These are phyloP conservation scores for Hassar affinis DNA, from an alignment of 2,113 vertebrate species.

Conservation along the genomic window DNA sequence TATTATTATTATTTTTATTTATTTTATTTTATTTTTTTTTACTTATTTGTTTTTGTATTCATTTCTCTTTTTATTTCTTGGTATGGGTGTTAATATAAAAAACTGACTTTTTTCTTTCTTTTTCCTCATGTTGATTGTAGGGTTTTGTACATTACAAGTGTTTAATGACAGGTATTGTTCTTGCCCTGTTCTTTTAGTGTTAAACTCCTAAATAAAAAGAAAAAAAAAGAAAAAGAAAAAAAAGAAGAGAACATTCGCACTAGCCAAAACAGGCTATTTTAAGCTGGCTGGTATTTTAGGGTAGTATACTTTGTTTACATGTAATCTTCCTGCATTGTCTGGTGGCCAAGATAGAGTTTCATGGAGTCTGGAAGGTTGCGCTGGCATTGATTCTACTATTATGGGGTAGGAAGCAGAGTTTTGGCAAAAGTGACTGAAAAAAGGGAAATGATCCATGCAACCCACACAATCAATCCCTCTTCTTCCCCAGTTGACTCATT, in stretches of 20 bases:
- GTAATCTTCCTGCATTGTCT: neutral
- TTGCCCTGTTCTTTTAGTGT: too few species aligned
- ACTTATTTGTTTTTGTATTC: too few species aligned
- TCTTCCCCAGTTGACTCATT: conserved; percentile 43
- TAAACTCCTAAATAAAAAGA: too few species aligned
- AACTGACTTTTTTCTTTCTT: too few species aligned
- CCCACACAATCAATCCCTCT: conserved; percentile 30
- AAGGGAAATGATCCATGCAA: conserved; percentile 36
- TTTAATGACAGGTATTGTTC: too few species aligned
- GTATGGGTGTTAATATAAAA: too few species aligned
- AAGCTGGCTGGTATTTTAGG: neutral
- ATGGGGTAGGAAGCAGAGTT: neutral
- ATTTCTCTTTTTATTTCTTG: too few species aligned
- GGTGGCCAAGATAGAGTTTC: neutral
- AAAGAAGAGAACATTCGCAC: neutral
- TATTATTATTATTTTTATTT: too few species aligned
- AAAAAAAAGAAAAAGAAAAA: too few species aligned
- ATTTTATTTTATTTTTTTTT: too few species aligned
- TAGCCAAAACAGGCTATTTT: conserved; percentile 6
- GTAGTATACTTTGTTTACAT: neutral
- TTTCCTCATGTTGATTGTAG: too few species aligned
- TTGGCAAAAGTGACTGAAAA: conserved; percentile 35
- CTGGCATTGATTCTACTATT: conserved; percentile 23
- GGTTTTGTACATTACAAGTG: too few species aligned
- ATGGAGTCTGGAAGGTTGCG: neutral